Conservation (phyloP, 2,797 vertebrate genomes). For the Kryptopterus vitreolus region DNA sequence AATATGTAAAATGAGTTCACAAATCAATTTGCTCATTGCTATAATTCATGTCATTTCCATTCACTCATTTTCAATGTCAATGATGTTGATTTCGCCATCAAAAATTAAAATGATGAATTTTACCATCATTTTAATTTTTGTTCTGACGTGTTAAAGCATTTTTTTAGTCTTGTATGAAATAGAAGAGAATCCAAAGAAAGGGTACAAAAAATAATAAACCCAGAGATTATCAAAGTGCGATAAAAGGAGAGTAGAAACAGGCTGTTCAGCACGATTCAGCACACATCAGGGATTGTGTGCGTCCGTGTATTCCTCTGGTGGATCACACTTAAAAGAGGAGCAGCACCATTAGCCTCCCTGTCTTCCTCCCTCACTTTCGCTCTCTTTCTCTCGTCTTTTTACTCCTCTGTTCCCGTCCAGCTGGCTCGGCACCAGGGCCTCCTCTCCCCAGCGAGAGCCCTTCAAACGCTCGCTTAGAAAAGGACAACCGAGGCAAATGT, state of each 20-base stretch:
- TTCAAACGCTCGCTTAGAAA: conserved; percentile 67
- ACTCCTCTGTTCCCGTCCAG: conserved; percentile 49
- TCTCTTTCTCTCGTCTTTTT: conserved; percentile 36
- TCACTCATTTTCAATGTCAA: not conserved
- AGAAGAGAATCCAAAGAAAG: not conserved
- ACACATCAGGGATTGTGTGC: conserved; percentile 51
- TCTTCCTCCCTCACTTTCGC: conserved; percentile 34
- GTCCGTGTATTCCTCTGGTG: conserved; percentile 64
- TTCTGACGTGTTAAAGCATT: not conserved
- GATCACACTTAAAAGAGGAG: conserved; percentile 66
- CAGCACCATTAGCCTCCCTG: conserved; percentile 60
- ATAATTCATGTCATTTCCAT: not conserved
- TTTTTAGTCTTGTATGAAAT: not conserved
- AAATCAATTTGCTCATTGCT: not conserved
- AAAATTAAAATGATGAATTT: too few relatives aligned
- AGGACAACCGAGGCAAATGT: conserved; percentile 60
- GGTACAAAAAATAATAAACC: not conserved
- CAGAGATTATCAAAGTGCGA: conserved; percentile 25
- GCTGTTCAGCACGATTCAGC: conserved; percentile 43
- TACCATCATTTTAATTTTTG: not conserved
- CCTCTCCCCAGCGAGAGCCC: conserved; percentile 56
- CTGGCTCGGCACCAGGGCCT: conserved; percentile 68
- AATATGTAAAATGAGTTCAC: not conserved
- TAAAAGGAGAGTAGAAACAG: conserved; percentile 26
- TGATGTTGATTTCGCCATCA: not conserved